A percentile compares a stretch with the other conserved stretches of the same genome.
Conservation (phyloP, 2,888 invertebrate species). For the Eupithecia abbreviata region DNA sequence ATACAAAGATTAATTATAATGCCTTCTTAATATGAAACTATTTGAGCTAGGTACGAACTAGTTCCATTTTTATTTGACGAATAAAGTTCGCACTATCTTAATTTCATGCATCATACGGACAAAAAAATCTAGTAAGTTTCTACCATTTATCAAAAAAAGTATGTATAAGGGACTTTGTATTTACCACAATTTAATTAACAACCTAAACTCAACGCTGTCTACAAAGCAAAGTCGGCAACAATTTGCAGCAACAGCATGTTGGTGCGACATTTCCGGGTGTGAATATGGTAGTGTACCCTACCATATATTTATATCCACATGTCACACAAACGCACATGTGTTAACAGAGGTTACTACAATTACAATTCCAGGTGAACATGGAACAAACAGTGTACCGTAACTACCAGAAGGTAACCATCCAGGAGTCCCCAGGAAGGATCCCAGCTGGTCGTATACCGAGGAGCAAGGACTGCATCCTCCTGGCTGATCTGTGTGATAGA, state of each 20-base stretch:
- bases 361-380: conserved; percentile 92
- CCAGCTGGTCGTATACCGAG: conserved; percentile 98
- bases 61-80: background rate
- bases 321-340: background rate
- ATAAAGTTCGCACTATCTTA: background rate
- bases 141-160: too few species aligned
- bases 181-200: too few species aligned
- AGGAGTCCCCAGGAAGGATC: conserved; percentile 98
- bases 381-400: conserved; percentile 99
- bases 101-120: background rate
- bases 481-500: conserved; percentile 97
- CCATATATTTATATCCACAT: too few species aligned
- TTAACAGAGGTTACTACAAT: conserved; percentile 29
- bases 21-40: too few species aligned
- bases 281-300: too few species aligned
- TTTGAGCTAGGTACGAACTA: too few species aligned
- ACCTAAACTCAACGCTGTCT: too few species aligned
- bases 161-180: too few species aligned
- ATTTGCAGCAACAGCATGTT: too few species aligned
- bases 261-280: too few species aligned
- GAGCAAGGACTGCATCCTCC: conserved; percentile 97
- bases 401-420: conserved; percentile 98
- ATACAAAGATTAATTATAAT: too few species aligned
- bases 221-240: too few species aligned
- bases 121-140: background rate